Evolutionary conservation across 2,888 invertebrate species (phyloP).

Genomic region (Dicycla oo): DNA sequence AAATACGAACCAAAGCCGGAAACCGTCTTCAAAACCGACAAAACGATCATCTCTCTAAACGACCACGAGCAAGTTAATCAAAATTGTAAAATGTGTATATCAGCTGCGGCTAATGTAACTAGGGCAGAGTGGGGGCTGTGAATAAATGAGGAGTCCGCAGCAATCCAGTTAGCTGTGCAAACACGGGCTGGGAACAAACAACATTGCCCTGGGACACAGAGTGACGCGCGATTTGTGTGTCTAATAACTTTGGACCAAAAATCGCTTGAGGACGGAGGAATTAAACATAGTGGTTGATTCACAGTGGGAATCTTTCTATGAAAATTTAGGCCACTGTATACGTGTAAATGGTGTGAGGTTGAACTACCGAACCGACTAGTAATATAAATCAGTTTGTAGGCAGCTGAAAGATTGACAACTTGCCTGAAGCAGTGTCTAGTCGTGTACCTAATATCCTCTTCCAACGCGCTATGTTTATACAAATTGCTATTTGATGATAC

Average conservation of each 20-base stretch:
- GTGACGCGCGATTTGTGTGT: conserved; percentile 63
- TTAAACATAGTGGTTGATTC: conserved; percentile 27
- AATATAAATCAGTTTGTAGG: background rate
- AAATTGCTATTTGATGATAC: conserved; percentile 29
- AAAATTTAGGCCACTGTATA: background rate
- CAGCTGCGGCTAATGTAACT: conserved; percentile 70
- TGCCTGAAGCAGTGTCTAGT: background rate
- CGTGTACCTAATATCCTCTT: background rate
- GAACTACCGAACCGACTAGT: background rate
- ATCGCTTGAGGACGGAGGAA: conserved; percentile 40
- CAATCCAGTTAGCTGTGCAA: conserved; percentile 78
- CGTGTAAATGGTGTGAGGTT: background rate
- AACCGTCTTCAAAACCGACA: conserved; percentile 7
- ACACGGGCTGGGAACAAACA: conserved; percentile 68
- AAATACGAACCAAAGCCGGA: background rate
- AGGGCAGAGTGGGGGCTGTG: conserved; percentile 69
- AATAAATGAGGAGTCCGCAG: conserved; percentile 81
- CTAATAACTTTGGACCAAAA: conserved; percentile 62
- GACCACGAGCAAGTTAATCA: conserved; percentile 54
- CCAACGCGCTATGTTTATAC: conserved; percentile 1
- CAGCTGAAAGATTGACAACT: conserved; percentile 19
- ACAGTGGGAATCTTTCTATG: background rate
- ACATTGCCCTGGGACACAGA: conserved; percentile 59
- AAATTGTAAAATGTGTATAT: conserved; percentile 65
- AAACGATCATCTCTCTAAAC: conserved; percentile 24